Evolutionary conservation across 2,797 vertebrate species (phyloP).

Genomic region (Malacoctenus gilli): DNA sequence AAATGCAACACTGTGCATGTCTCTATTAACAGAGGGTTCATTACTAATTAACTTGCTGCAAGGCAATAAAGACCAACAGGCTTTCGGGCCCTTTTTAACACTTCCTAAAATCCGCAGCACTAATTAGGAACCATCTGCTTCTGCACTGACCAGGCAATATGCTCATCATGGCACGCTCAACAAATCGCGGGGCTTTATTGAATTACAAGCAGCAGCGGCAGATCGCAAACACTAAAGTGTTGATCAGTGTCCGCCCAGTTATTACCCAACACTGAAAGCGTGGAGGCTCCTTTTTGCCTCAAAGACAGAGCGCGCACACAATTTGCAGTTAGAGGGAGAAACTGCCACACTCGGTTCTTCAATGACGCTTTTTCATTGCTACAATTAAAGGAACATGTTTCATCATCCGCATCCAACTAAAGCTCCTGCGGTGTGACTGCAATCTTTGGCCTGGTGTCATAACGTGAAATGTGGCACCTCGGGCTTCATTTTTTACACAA

Average conservation of each 20-base stretch:
- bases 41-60: conserved; percentile 54
- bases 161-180: conserved; percentile 15
- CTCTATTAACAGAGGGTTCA: conserved; percentile 32
- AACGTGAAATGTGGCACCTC: conserved; percentile 34
- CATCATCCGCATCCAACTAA: conserved; percentile 21
- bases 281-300: too few relatives aligned
- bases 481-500: conserved; percentile 32
- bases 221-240: conserved; percentile 4
- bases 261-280: neutral
- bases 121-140: conserved; percentile 50
- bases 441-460: conserved; percentile 15
- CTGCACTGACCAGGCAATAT: conserved; percentile 20
- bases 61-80: conserved; percentile 46
- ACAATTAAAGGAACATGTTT: too few relatives aligned
- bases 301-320: too few relatives aligned
- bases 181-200: conserved; percentile 27
- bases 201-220: conserved; percentile 17
- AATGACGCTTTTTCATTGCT: too few relatives aligned
- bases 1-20: conserved; percentile 2
- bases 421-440: conserved; percentile 4
- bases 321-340: too few relatives aligned
- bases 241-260: conserved; percentile 4
- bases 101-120: conserved; percentile 34
- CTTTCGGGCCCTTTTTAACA: conserved; percentile 52
- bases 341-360: too few relatives aligned